Conservation (phyloP, 2,797 vertebrate species). For the Phrynocephalus forsythii region DNA sequence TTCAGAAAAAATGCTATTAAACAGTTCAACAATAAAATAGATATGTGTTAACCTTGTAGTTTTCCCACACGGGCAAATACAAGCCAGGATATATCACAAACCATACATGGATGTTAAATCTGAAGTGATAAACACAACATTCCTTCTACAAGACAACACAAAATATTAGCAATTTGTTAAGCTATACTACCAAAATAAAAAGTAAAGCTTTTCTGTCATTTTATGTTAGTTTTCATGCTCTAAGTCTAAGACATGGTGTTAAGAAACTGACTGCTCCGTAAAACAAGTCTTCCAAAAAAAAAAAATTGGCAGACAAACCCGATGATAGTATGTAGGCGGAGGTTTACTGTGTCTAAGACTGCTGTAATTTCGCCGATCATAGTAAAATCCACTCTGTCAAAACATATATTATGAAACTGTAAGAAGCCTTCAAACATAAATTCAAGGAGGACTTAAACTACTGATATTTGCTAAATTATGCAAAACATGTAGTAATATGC, state of each 20-base stretch:
- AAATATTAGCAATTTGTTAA: background rate
- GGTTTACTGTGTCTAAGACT: slow-evolving; percentile 90
- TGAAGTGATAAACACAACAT: background rate
- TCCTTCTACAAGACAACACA: slow-evolving; percentile 9
- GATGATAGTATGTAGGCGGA: slow-evolving; percentile 70
- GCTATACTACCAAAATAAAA: background rate
- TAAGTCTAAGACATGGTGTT: background rate
- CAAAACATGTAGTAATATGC: background rate
- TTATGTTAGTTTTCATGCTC: slow-evolving; percentile 6
- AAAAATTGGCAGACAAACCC: slow-evolving; percentile 75
- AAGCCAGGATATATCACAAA: background rate
- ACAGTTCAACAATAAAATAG: background rate
- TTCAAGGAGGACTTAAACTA: background rate
- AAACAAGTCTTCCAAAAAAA: background rate
- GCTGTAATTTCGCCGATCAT: slow-evolving; percentile 93
- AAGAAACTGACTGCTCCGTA: background rate
- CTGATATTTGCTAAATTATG: background rate
- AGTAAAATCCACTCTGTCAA: slow-evolving; percentile 91
- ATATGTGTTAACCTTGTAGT: background rate
- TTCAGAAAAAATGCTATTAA: background rate
- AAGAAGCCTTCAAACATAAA: slow-evolving; percentile 9
- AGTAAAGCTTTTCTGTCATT: background rate
- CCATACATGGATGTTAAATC: background rate
- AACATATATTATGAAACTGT: slow-evolving; percentile 50
- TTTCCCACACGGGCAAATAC: background rate